Percentiles rank a stretch among this genome's conserved stretches.
These are phyloP conservation scores for Talpa occidentalis DNA, from an alignment of 2,113 vertebrate genomes.

Conservation along the genomic window DNA sequence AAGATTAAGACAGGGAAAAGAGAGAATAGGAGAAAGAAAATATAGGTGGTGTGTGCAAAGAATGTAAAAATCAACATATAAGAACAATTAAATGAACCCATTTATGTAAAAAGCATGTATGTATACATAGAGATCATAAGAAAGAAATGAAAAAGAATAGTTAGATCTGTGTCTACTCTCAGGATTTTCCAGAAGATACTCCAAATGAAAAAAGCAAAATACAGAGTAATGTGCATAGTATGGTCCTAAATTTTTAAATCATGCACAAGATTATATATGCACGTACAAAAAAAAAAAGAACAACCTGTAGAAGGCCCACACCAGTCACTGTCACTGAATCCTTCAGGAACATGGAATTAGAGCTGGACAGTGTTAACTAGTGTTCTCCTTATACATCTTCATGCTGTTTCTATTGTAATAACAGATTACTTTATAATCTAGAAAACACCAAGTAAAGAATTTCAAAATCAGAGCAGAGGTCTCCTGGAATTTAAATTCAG, in stretches of 20 bases:
- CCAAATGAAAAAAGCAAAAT: constrained; percentile 7
- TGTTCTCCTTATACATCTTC: background rate
- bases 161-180: background rate
- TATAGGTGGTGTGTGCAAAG: background rate
- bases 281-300: background rate
- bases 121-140: background rate
- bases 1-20: background rate
- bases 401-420: background rate
- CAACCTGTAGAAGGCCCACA: background rate
- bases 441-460: constrained; percentile 10
- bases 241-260: background rate
- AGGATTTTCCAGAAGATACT: background rate
- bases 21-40: background rate
- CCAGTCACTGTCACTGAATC: background rate
- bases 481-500: background rate
- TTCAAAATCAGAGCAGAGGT: constrained; percentile 7
- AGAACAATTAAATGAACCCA: background rate
- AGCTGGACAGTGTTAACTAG: background rate
- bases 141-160: background rate
- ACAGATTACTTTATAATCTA: background rate
- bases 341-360: background rate
- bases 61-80: background rate
- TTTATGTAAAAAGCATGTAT: background rate
- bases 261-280: background rate
- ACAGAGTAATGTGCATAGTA: background rate